Percentiles rank a stretch among this genome's conserved stretches.
Evolutionary conservation across 2,797 vertebrate genomes (phyloP).

Genomic region (Tadarida brasiliensis): DNA sequence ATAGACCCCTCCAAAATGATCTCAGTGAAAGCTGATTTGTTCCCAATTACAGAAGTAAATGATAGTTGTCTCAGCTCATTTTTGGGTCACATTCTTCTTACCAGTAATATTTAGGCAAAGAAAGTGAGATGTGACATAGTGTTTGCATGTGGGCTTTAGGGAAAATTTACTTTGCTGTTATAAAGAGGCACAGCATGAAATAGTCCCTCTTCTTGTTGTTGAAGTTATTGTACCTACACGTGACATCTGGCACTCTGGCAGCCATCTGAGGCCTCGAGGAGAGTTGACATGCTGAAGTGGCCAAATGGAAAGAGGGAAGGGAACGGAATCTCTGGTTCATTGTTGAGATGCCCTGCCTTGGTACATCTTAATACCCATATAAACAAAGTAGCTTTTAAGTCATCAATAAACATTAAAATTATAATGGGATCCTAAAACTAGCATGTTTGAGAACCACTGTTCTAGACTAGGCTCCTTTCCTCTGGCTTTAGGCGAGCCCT

Average conservation of each 20-base stretch:
- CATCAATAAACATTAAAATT: not conserved
- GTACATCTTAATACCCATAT: not conserved
- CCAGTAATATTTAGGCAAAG: not conserved
- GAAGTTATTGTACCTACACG: not conserved
- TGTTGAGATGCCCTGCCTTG: not conserved
- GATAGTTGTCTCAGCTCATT: not conserved
- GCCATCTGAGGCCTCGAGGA: not conserved
- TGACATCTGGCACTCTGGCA: constrained; percentile 47
- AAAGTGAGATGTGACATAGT: not conserved
- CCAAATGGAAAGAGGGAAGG: not conserved
- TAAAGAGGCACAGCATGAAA: constrained; percentile 3
- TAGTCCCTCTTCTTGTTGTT: not conserved
- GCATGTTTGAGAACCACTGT: not conserved
- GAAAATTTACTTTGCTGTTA: not conserved
- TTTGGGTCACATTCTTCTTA: constrained; percentile 1
- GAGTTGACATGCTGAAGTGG: not conserved
- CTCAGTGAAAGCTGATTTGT: not conserved
- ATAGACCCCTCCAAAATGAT: not conserved
- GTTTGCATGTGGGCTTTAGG: not conserved
- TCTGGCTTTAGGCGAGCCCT: not conserved
- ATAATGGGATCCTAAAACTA: not conserved
- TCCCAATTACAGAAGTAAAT: not conserved
- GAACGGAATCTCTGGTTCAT: not conserved
- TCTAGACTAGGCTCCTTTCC: not conserved
- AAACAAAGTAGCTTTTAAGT: not conserved